Base-by-base conservation (phyloP, 37 sponge, comb jelly and placozoan species). In the Geodia barretti region DNA sequence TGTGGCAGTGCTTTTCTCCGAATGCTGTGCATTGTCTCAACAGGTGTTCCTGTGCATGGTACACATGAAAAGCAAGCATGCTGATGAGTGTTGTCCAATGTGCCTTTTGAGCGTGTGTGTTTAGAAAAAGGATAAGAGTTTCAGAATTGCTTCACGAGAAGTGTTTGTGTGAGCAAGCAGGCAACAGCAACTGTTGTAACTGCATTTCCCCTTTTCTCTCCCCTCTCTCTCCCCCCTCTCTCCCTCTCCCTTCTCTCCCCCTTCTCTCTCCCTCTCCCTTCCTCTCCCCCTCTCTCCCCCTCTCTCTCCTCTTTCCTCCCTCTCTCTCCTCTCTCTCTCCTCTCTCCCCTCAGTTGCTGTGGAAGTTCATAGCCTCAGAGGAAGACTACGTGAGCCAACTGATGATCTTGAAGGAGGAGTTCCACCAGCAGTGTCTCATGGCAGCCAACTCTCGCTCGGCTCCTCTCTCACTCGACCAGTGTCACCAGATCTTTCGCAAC, bases 371-470 rank as follows among this genome's bases (percentile, higher is more conserved):
- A 26, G 83, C 76, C 11, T 76, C 88, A 68, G 88, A 88, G 28
- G 83, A 88, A 62, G 83, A 88, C 69, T 88, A 88, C 36, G 88
- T 88, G 23, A 81, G 75, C 33, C 83, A 82, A 63, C 75, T 91
- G 40, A 62, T 59, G 1, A 63, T 86, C 4, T 71, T 91, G 24
- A 42, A 34, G 5, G 81, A 80, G 30, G 83, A 86, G 74, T 91
- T 73, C 79, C 83, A 79, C 31, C 78, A 83, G 35, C 92, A 83
- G 66, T 79, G 72, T 69, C 79, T 87, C 36, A 86, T 91, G 21
- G 92, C 84, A 26, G 76, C 87, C 26, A 14, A 40, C 80, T 91
- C 92, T 3, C 59, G 75, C 26, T 76, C 79, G 25, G 87, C 92
- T 38, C 87, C 84, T 11, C 72, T 91, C 61, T 43, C 92, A 20